phyloP scores from a whole-genome alignment of 1,140 invertebrate genomes.

The Orussus abietinus region DNA sequence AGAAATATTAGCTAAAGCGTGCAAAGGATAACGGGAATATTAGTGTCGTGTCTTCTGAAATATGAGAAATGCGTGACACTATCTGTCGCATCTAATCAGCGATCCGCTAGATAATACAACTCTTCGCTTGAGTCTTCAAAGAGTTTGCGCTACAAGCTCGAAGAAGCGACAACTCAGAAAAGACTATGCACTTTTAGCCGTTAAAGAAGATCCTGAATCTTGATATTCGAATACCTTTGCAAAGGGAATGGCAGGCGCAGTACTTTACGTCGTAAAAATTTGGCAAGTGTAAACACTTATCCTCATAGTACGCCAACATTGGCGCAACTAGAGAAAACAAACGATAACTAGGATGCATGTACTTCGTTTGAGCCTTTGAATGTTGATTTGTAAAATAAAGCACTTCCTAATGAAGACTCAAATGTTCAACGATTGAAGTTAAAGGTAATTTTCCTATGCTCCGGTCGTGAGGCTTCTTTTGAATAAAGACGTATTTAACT shows the following conservation, averaged over 20 bases:
- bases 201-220: slow-evolving; percentile 15
- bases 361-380: neutral
- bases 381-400: too few relatives aligned
- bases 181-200: slow-evolving; percentile 22
- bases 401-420: too few relatives aligned
- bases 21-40: slow-evolving; percentile 32
- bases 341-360: slow-evolving; percentile 25
- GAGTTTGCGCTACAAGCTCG: slow-evolving; percentile 31
- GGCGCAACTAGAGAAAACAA: slow-evolving; percentile 42
- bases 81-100: too few relatives aligned
- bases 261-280: slow-evolving; percentile 45
- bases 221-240: slow-evolving; percentile 31
- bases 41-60: too few relatives aligned
- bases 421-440: too few relatives aligned
- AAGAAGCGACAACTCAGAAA: slow-evolving; percentile 25
- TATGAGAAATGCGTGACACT: too few relatives aligned
- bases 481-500: neutral
- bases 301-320: slow-evolving; percentile 44
- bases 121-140: too few relatives aligned
- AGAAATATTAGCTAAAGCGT: slow-evolving; percentile 30
- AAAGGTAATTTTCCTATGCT: too few relatives aligned
- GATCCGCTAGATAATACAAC: too few relatives aligned
- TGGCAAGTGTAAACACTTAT: slow-evolving; percentile 41
- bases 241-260: slow-evolving; percentile 38
- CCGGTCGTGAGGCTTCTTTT: slow-evolving; percentile 7